Percentiles rank a stretch among this genome's conserved stretches.
These are phyloP conservation scores for Perognathus longimembris DNA, from an alignment of 2,113 vertebrate species.

Conservation along the genomic window DNA sequence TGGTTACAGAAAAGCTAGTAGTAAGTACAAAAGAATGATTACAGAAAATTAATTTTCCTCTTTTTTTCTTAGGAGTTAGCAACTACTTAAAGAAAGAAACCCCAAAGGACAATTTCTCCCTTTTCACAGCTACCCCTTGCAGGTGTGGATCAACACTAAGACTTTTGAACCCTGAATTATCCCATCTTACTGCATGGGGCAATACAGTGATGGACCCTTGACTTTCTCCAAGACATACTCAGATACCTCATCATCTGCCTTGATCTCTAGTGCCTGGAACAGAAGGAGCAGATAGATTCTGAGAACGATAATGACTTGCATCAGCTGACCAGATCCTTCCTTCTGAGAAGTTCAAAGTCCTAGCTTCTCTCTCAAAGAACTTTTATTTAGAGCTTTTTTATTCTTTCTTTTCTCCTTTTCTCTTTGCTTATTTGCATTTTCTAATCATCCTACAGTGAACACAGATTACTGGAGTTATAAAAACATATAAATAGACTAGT, in stretches of 20 bases:
- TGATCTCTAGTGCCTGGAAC: background rate
- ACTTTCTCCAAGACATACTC: slow-evolving; percentile 3
- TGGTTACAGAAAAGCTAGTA: background rate
- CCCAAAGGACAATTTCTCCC: background rate
- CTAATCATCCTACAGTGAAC: slow-evolving; percentile 50
- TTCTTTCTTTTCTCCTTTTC: background rate
- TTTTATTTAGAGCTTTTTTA: slow-evolving; percentile 41
- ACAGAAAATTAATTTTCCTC: background rate
- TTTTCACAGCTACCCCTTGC: background rate
- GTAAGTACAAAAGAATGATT: background rate
- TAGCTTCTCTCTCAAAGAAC: slow-evolving; percentile 15
- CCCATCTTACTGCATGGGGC: background rate
- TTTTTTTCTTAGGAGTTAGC: slow-evolving; percentile 24
- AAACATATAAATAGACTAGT: slow-evolving; percentile 46
- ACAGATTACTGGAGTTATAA: slow-evolving; percentile 47
- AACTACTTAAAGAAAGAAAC: slow-evolving; percentile 6
- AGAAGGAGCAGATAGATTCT: background rate
- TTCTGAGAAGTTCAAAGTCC: slow-evolving; percentile 61
- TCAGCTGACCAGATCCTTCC: background rate
- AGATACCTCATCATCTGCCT: background rate
- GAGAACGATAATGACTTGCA: background rate
- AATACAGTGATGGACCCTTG: background rate
- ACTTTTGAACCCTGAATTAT: background rate
- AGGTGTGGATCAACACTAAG: background rate
- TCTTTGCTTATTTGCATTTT: slow-evolving; percentile 61